These are phyloP conservation scores for Sphaeramia orbicularis DNA, from an alignment of 2,797 vertebrate species.

Conservation along the genomic window DNA sequence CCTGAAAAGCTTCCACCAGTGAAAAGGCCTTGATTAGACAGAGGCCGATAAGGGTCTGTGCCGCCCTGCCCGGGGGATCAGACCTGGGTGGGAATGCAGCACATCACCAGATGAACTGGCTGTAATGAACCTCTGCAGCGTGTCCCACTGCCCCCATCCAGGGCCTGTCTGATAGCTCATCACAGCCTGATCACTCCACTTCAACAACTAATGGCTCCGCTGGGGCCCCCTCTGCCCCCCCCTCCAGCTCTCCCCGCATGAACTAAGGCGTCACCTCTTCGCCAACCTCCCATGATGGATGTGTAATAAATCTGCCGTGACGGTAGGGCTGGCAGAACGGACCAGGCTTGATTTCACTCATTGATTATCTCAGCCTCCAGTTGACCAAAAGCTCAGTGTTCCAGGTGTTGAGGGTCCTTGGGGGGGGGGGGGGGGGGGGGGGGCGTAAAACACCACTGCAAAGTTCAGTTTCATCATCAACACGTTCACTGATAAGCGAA, in stretches of 20 bases:
- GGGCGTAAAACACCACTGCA: not conserved
- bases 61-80: constrained; percentile 21
- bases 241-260: constrained; percentile 27
- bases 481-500: constrained; percentile 13
- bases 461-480: constrained; percentile 14
- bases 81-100: constrained; percentile 51
- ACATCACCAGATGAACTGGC: constrained; percentile 66
- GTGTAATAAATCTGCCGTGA: constrained; percentile 61
- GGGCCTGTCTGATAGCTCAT: constrained; percentile 67
- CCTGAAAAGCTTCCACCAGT: constrained; percentile 18
- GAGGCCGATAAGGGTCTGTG: constrained; percentile 23
- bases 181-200: constrained; percentile 70
- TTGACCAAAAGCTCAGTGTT: constrained; percentile 47
- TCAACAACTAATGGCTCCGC: constrained; percentile 63
- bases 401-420: constrained; percentile 6
- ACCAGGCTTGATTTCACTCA: constrained; percentile 52
- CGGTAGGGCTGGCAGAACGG: constrained; percentile 33
- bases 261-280: constrained; percentile 33
- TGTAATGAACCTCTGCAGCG: constrained; percentile 69
- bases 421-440: constrained; percentile 3
- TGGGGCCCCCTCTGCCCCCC: constrained; percentile 35
- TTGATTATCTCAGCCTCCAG: constrained; percentile 52
- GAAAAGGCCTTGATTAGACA: constrained; percentile 53
- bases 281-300: constrained; percentile 54
- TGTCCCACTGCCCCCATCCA: constrained; percentile 63